phyloP scores from a whole-genome alignment of 2,888 invertebrate species.

The Vannuccia rotundouncinata region DNA sequence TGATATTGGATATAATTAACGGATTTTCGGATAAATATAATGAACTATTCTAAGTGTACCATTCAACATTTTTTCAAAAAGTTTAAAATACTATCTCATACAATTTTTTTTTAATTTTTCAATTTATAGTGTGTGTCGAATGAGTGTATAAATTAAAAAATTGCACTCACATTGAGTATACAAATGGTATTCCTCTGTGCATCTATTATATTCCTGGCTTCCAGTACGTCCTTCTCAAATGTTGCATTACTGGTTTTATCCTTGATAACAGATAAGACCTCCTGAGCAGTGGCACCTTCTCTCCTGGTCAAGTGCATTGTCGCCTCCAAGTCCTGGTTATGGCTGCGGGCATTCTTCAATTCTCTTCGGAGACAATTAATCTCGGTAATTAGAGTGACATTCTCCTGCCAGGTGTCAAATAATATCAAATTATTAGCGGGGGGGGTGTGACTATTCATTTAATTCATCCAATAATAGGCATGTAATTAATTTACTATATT shows the following conservation, averaged over 20 bases:
- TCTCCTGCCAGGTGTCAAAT: slow-evolving; percentile 68
- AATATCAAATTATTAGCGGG: too few relatives aligned
- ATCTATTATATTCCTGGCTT: slow-evolving; percentile 39
- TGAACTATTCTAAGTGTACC: too few relatives aligned
- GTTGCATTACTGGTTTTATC: not conserved
- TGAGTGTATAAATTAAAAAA: too few relatives aligned
- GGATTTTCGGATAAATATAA: too few relatives aligned
- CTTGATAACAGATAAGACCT: not conserved
- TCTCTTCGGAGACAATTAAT: slow-evolving; percentile 69
- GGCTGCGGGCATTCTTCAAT: slow-evolving; percentile 64
- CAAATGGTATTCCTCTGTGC: not conserved
- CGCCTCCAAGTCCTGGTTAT: slow-evolving; percentile 68
- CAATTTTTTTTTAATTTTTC: too few relatives aligned
- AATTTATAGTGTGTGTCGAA: too few relatives aligned
- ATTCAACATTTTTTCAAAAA: too few relatives aligned
- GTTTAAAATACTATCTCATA: too few relatives aligned
- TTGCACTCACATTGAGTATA: not conserved
- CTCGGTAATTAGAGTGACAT: slow-evolving; percentile 69
- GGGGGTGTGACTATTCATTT: too few relatives aligned
- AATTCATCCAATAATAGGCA: too few relatives aligned
- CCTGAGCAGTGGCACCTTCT: not conserved
- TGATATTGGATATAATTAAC: too few relatives aligned
- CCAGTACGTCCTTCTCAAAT: slow-evolving; percentile 30
- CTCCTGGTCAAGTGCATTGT: slow-evolving; percentile 42
- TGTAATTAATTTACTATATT: too few relatives aligned